A percentile compares a stretch with the other conserved stretches of the same genome.
These are phyloP conservation scores for Pachycephus smyrnensis DNA, from an alignment of 2,888 invertebrate genomes.

Conservation along the genomic window DNA sequence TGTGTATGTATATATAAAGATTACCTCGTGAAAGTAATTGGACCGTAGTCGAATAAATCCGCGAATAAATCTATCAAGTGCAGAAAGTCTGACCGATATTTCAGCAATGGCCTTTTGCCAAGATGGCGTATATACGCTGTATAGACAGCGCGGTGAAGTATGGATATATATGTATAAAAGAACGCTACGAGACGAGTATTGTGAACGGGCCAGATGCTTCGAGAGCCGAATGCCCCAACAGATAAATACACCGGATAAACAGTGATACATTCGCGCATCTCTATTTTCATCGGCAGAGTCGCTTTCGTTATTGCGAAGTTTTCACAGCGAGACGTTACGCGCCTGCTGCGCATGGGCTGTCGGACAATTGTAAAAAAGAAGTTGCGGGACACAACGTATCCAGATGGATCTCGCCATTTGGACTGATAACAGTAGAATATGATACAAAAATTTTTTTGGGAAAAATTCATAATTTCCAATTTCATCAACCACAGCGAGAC, in stretches of 20 bases:
- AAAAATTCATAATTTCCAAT: background rate
- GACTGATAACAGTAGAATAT: background rate
- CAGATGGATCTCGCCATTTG: background rate
- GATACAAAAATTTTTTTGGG: background rate
- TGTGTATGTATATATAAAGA: background rate
- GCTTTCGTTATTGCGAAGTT: background rate
- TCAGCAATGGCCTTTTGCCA: constrained; percentile 46
- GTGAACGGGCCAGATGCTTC: background rate
- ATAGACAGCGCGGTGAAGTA: background rate
- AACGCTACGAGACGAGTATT: background rate
- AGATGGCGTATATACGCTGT: constrained; percentile 3
- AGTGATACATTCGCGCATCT: constrained; percentile 37
- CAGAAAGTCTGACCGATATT: constrained; percentile 38
- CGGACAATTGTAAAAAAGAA: too few species aligned
- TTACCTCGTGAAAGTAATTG: background rate
- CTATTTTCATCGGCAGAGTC: background rate
- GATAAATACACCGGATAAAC: constrained; percentile 30
- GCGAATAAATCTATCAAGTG: constrained; percentile 39
- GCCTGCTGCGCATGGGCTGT: background rate
- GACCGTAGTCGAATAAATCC: constrained; percentile 27
- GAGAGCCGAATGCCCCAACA: constrained; percentile 10
- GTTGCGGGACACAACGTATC: background rate
- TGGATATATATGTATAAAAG: background rate
- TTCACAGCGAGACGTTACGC: background rate
- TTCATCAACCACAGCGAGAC: background rate